Conservation (phyloP, 2,888 invertebrate genomes). For the Cylindroiulus punctatus region DNA sequence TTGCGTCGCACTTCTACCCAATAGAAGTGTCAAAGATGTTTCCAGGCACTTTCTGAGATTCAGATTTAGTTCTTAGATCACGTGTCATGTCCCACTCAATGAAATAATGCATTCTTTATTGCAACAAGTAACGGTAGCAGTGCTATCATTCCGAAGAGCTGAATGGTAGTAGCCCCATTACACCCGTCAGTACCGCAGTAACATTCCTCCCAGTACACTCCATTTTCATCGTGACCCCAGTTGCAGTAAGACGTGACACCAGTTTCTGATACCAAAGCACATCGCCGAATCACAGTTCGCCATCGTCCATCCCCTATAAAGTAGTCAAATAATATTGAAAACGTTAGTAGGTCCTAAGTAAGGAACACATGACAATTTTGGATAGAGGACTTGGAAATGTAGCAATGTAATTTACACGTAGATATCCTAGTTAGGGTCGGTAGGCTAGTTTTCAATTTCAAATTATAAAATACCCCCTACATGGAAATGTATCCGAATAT, state of each 20-base stretch:
- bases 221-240: constrained; percentile 92
- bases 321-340: constrained; percentile 55
- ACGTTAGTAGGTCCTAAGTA: constrained; percentile 50
- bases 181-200: constrained; percentile 93
- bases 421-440: too few relatives aligned
- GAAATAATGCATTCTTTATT: background rate
- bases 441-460: too few relatives aligned
- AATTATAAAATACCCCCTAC: too few relatives aligned
- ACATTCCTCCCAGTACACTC: constrained; percentile 96
- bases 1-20: background rate
- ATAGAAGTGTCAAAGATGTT: background rate
- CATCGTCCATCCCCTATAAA: constrained; percentile 92
- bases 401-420: too few relatives aligned
- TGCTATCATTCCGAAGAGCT: background rate
- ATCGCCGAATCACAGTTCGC: constrained; percentile 89
- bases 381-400: too few relatives aligned
- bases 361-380: constrained; percentile 23
- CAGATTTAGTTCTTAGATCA: background rate
- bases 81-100: background rate
- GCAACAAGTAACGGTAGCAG: background rate
- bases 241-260: constrained; percentile 95
- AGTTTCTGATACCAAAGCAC: constrained; percentile 88
- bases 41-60: constrained; percentile 9
- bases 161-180: constrained; percentile 68
- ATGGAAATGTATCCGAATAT: too few relatives aligned